phyloP scores from a whole-genome alignment of 2,113 vertebrate genomes.

The Toxostoma redivivum region DNA sequence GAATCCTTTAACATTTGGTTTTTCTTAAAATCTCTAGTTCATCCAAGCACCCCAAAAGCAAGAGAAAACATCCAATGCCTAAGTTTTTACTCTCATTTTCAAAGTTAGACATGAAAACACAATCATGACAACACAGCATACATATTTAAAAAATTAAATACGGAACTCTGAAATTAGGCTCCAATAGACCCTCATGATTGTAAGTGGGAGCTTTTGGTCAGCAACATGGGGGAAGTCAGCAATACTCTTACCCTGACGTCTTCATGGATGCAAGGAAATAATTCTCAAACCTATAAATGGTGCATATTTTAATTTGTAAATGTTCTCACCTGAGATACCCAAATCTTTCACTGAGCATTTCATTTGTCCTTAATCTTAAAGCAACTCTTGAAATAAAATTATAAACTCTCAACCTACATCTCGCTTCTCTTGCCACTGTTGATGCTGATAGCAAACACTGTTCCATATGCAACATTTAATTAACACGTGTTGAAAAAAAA shows the following conservation, averaged over 20 bases:
- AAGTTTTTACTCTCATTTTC: not conserved
- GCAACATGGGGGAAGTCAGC: not conserved
- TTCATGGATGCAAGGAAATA: not conserved
- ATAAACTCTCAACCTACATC: not conserved
- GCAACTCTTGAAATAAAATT: not conserved
- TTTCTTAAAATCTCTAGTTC: not conserved
- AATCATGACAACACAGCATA: not conserved
- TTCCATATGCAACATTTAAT: not conserved
- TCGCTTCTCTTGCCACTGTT: not conserved
- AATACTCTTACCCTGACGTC: not conserved
- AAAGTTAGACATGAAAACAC: not conserved
- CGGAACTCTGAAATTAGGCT: not conserved
- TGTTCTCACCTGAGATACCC: not conserved
- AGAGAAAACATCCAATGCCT: not conserved
- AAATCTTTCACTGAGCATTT: not conserved
- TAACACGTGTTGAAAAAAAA: not conserved
- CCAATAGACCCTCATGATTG: not conserved
- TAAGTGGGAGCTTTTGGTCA: not conserved
- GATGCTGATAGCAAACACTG: not conserved
- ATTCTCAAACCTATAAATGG: not conserved
- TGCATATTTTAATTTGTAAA: not conserved
- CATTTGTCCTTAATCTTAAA: not conserved
- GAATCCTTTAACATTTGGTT: not conserved
- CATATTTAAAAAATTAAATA: not conserved
- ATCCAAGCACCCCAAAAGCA: not conserved